Base-by-base conservation (phyloP, 2,888 invertebrate species). In the Caradrina kadenii region DNA sequence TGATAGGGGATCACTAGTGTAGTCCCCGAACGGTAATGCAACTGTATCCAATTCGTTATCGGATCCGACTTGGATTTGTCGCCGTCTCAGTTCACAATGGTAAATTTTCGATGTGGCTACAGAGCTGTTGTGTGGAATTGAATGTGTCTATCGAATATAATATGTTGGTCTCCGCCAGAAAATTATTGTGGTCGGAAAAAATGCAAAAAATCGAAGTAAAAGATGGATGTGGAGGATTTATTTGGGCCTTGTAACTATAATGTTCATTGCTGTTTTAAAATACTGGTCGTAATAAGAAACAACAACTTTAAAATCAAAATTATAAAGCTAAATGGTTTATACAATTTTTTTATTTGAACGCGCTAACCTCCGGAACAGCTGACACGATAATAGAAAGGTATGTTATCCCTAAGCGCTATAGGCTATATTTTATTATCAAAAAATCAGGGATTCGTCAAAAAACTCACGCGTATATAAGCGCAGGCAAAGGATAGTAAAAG, bases 21-120 rank as follows among this genome's bases (percentile, higher is more conserved):
- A 79, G 80, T 86, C 82, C 84, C 86, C 66, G 60, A 86, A 80
- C 86, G 85, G 90, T 90, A 92, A 90, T 93, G 89, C 90, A 90
- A 90, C 91, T 89, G 90, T 90, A 91, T 93, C 92, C 93, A 93
- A 93, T 93, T 93, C 91, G 93, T 91, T 93, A 93, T 93, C 91
- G 88, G 87, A 88, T 89, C 87, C 90, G 89, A 90, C 89, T 88
- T 85, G 90, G 91, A 92, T 93, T 93, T 92, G 92, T 92, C 89
- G 92, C 89, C 90, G 88, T 90, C 89, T 89, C 81, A 87, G 87
- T 83, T 87, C 87, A 86, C 87, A 87, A 86, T 89, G 77, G 87
- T 89, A 88, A 88, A 91, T 90, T 88, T 88, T 85, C 86, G 82
- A 88, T 83, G 68, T 62, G 55, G 82, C 84, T 82, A 80, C 83